A percentile compares a stretch with the other conserved stretches of the same genome.
Evolutionary conservation across 2,888 invertebrate genomes (phyloP).

Genomic region (Parthenolecanium corni): DNA sequence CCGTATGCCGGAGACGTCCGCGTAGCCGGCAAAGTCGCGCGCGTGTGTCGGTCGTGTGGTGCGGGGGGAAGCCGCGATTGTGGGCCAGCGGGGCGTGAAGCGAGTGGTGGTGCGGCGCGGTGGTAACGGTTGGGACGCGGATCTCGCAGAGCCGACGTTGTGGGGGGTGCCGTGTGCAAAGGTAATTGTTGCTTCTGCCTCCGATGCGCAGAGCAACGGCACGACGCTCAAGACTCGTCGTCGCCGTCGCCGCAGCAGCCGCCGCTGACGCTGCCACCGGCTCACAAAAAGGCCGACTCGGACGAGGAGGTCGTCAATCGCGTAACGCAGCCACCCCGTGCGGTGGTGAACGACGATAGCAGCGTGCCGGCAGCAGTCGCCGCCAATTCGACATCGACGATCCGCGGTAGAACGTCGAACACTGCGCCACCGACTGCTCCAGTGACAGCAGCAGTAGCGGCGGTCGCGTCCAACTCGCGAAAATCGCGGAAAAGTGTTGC

Average conservation of each 20-base stretch:
- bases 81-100: too few relatives aligned
- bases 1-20: too few relatives aligned
- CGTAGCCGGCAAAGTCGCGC: too few relatives aligned
- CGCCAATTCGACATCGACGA: too few relatives aligned
- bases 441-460: background rate
- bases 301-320: background rate
- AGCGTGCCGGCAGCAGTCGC: background rate
- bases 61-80: too few relatives aligned
- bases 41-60: too few relatives aligned
- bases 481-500: slow-evolving; percentile 27
- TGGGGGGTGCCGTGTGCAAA: slow-evolving; percentile 29
- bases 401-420: background rate
- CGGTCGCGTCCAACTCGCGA: background rate
- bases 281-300: background rate
- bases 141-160: slow-evolving; percentile 15
- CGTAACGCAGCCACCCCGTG: background rate
- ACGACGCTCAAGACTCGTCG: background rate
- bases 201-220: slow-evolving; percentile 29
- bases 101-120: too few relatives aligned
- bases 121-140: background rate
- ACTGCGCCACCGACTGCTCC: background rate
- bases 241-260: slow-evolving; percentile 1
- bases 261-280: background rate
- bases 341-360: background rate
- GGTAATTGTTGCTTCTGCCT: slow-evolving; percentile 29